Percentiles rank a stretch among this genome's conserved stretches.
These are phyloP conservation scores for Hephaestus fuliginosus DNA, from an alignment of 2,797 vertebrate genomes.

Conservation along the genomic window DNA sequence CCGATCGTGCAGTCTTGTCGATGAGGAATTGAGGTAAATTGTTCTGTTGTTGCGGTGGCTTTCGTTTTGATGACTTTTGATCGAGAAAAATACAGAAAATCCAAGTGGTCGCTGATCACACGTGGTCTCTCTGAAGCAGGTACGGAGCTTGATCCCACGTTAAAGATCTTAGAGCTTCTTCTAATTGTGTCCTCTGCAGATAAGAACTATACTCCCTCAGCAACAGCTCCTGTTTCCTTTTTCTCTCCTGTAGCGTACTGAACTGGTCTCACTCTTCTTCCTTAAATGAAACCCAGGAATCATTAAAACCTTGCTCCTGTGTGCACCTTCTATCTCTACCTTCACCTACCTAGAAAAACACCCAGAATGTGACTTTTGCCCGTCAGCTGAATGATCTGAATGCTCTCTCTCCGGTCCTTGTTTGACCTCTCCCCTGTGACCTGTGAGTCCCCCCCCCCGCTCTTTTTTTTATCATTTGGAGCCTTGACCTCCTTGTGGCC, in stretches of 20 bases:
- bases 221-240: constrained; percentile 32
- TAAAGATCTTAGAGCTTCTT: constrained; percentile 20
- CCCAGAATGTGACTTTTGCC: constrained; percentile 46
- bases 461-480: constrained; percentile 28
- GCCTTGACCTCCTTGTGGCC: constrained; percentile 64
- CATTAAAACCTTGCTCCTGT: constrained; percentile 40
- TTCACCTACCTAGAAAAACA: constrained; percentile 42
- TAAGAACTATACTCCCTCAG: constrained; percentile 76
- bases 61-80: no score
- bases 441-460: constrained; percentile 30
- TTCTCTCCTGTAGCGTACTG: constrained; percentile 23
- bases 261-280: constrained; percentile 19
- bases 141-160: constrained; percentile 11
- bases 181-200: constrained; percentile 48
- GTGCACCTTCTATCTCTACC: constrained; percentile 44
- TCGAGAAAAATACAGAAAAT: neutral
- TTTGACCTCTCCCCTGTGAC: constrained; percentile 57
- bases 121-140: constrained; percentile 12
- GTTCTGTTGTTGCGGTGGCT: neutral
- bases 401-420: constrained; percentile 46
- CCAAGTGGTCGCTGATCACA: neutral
- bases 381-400: constrained; percentile 52
- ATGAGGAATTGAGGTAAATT: constrained; percentile 33
- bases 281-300: constrained; percentile 27
- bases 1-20: constrained; percentile 34